Evolutionary conservation across 2,888 invertebrate genomes (phyloP), one percentile per base, ranked within the genome.

Genomic region (Marronus borbonicus): DNA sequence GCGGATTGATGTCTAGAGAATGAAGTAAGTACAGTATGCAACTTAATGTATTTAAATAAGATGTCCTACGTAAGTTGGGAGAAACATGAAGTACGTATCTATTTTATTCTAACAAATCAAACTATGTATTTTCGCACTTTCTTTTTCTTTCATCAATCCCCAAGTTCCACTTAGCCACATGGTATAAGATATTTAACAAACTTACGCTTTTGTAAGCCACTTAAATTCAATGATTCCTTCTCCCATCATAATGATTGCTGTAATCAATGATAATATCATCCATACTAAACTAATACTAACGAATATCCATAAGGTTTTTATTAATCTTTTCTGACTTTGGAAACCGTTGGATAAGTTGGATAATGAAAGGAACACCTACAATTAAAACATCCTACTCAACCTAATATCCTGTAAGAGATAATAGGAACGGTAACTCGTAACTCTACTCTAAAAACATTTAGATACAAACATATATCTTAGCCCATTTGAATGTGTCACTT

Each of bases 261-360:
- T 92, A 72, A 91, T 89, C 31, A 94, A 89, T 0, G 95, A 93
- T 72, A 94, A 85, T n/a, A 91, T 87, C 88, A 95, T 92, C 93
- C 95, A 94, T 2, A 93, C 84, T 5, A 93, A 87, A 81, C 95
- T 94, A 65, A 93, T 88, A 10, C 91, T 89, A 78, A 96, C 92
- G 83, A 94, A 94, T 62, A 93, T 87, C 94, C 96, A 95, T 3
- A 96, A 87, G 84, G 92, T 92, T 80, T 91, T 91, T 49, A 96
- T 91, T 31, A 96, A 88, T 55, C 91, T 92, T 82, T 91, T 93
- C 65, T 95, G 95, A 82, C 93, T 93, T 31, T 91, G 88, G 84
- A 89, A 90, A 66, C 93, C 92, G 87, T 93, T 92, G 0, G 92
- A 92, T 10, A 93, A 90, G 86, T 92, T 93, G 0, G 94, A 93